Conservation (phyloP, 2,113 vertebrate genomes). For the Tyrannus savana region DNA sequence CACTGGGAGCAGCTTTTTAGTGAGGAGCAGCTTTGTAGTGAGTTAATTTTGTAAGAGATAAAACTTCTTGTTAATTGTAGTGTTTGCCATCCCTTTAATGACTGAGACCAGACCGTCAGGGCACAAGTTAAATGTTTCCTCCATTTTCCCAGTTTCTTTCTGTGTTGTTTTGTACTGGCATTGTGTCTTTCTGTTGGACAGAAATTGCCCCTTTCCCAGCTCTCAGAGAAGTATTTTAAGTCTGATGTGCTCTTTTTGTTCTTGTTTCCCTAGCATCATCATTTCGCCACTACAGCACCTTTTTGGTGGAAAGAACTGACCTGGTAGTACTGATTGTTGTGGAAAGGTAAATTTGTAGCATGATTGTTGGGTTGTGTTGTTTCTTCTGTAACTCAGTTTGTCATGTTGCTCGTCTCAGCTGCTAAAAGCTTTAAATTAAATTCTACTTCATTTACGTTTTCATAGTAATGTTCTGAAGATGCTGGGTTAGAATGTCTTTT, state of each 20-base stretch:
- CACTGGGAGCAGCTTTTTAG: background rate
- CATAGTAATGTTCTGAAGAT: background rate
- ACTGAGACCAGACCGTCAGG: fast-evolving
- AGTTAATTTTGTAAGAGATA: background rate
- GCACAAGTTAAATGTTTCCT: background rate
- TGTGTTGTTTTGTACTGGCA: background rate
- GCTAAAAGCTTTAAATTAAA: background rate
- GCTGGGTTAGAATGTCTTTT: background rate
- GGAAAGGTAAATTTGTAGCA: background rate
- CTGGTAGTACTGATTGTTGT: background rate
- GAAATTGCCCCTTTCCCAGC: background rate
- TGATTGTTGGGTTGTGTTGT: background rate
- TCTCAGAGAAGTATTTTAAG: background rate
- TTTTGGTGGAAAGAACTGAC: conserved; percentile 29
- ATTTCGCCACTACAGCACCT: background rate
- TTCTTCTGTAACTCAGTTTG: background rate
- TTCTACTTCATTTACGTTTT: background rate
- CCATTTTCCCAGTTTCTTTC: background rate
- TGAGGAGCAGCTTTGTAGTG: background rate
- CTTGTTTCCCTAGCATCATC: conserved; percentile 8
- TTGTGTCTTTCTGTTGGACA: background rate
- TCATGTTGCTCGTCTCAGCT: background rate
- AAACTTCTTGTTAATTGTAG: background rate
- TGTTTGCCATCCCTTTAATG: background rate
- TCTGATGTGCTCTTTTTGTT: background rate